Base-by-base conservation (phyloP, 2,888 invertebrate genomes). In the Anoncus sp. region DNA sequence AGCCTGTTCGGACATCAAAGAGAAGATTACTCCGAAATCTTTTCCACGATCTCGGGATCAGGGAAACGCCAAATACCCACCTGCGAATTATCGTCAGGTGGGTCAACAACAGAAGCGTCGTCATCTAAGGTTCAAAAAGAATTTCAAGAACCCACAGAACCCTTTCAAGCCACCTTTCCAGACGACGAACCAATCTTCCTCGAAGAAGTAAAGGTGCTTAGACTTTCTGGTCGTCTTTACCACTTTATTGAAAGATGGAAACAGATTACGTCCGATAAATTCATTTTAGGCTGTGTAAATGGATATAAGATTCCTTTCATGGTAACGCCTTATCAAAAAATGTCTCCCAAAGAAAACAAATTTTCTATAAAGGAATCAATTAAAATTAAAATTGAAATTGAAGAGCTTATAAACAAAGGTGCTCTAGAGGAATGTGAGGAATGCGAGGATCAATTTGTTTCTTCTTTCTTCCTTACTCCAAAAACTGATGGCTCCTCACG, bases 31-130 rank as follows among this genome's bases (percentile, higher is more conserved):
- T n/a, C n/a, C n/a, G 31, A 31, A 31, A 31, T 5, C 3, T 31
- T 31, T 31, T 7, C 3, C 31, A 31, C 31, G 7, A 31, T 7
- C 31, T 31, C 31, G 53, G 6, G 57, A 51, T 16, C 74, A 70
- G 74, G 79, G 77, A 81, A 82, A 79, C 76, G 24, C 20, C 31
- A 77, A 53, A 38, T 65, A 67, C 77, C 79, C 73, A 59, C 67
- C 75, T 66, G 55, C 73, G 49, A 10, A 9, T 27, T 49, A 49
- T 35, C 27, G 16, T 22, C 81, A 78, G 78, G 59, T 51, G 77
- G 77, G 75, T 71, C 51, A 71, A n/a, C 43, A 53, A 14, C 63
- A 62, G 20, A 75, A 51, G 20, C 53, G 70, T 51, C 62, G 27
- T 3, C 6, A 6, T 35, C 47, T 63, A 10, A 47, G 31, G 6